Percentiles rank a stretch among this genome's conserved stretches.
Evolutionary conservation across 2,888 invertebrate species (phyloP).

Genomic region (Catocala nupta): DNA sequence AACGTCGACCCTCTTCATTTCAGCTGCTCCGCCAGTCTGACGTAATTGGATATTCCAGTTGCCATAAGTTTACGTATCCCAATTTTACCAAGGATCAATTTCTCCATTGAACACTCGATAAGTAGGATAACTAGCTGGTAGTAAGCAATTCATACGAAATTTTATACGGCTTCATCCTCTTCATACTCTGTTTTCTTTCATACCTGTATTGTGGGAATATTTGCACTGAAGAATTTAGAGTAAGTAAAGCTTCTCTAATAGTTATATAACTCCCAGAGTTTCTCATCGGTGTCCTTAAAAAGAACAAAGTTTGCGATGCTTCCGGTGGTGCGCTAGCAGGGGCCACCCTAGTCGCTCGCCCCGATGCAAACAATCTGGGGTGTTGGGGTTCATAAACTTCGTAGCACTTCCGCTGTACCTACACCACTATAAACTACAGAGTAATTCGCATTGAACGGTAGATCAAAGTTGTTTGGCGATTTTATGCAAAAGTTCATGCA

Average conservation of each 20-base stretch:
- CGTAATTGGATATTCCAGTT: conserved; percentile 74
- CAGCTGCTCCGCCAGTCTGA: conserved; percentile 63
- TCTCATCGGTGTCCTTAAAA: conserved; percentile 62
- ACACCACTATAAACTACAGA: conserved; percentile 58
- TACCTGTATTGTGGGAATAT: conserved; percentile 11
- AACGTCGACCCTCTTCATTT: conserved; percentile 86
- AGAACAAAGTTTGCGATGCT: conserved; percentile 70
- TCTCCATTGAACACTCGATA: conserved; percentile 43
- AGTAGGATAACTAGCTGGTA: conserved; percentile 3
- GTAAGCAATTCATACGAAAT: conserved; percentile 25
- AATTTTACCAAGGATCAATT: conserved; percentile 59
- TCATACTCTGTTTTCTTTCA: conserved; percentile 7
- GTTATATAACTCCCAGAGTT: conserved; percentile 62
- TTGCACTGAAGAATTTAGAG: conserved; percentile 17
- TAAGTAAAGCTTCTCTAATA: conserved; percentile 51
- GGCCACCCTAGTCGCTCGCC: conserved; percentile 45
- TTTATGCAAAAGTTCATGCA: not conserved
- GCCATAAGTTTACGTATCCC: conserved; percentile 58
- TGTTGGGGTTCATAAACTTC: conserved; percentile 71
- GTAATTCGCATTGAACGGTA: conserved; percentile 51
- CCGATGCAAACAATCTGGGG: conserved; percentile 71
- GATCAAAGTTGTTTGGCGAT: conserved; percentile 33
- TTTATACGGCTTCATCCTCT: conserved; percentile 5
- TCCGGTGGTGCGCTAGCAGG: conserved; percentile 54
- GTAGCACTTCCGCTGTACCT: conserved; percentile 62